Base-by-base conservation (phyloP, 2,113 vertebrate genomes). In the Beaufortia kweichowensis region DNA sequence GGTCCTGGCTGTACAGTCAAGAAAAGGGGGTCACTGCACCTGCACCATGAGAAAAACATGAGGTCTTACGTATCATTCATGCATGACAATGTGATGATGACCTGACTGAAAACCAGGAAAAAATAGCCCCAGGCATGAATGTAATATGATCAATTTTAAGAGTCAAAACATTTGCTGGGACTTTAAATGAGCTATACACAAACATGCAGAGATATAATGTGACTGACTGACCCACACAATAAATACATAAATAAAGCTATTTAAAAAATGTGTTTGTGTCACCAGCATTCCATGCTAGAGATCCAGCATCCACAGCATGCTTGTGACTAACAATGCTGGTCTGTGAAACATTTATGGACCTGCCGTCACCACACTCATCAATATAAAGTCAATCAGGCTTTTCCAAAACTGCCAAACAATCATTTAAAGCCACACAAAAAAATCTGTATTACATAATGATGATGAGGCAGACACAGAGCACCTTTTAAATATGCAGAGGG, bases 401-500 rank as follows among this genome's bases (percentile, higher is more conserved):
- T 66, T 75, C 17, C 33, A 81, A 63, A 76, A 61, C 31, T 26
- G 31, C 43, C 67, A 66, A 79, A 71, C 24, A 39, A 21, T 72
- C 53, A 56, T 79, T 78, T 79, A 56, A 78, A 76, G 28, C 77
- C 62, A 79, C 79, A 79, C 59, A 75, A 78, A 15, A n/a, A 29
- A 79, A 81, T 79, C 23, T 75, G 75, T 69, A 77, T 88, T 87
- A 86, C 75, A 81, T 80, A 89, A 88, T 11, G 4, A 33, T 79
- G 80, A 84, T 87, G 81, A 87, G 82, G 83, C 83, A 89, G 81
- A 87, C 71, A 59, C 75, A 69, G 67, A 83, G 75, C 53, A 26
- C 71, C 56, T 71, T 82, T 86, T 86, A 86, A 83, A 85, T 83
- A 88, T 89, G 81, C 87, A 85, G 48, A 31, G 81, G 70, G 66